Conservation (phyloP, 2,113 vertebrate genomes). For the Electrona antarctica region DNA sequence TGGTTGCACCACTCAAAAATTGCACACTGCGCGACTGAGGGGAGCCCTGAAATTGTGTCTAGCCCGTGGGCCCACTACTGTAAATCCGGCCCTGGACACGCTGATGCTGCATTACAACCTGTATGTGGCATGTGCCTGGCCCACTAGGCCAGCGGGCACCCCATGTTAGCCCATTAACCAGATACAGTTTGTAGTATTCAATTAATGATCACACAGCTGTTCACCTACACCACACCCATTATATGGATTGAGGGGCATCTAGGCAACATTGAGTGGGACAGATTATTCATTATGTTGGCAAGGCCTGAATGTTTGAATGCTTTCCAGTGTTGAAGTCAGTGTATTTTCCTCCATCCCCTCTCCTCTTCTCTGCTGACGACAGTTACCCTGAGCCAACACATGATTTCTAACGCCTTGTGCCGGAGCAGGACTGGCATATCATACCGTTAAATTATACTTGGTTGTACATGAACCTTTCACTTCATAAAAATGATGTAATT, state of each 20-base stretch:
- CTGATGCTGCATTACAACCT: too few species aligned
- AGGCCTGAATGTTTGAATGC: constrained; percentile 70
- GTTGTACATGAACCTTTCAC: too few species aligned
- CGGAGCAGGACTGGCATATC: constrained; percentile 52
- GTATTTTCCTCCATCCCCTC: constrained; percentile 62
- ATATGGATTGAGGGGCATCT: constrained; percentile 28
- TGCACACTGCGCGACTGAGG: too few species aligned
- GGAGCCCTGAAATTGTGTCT: too few species aligned
- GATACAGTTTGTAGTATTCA: neutral
- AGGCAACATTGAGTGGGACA: constrained; percentile 56
- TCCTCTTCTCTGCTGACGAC: constrained; percentile 55
- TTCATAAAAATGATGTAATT: too few species aligned
- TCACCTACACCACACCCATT: constrained; percentile 24
- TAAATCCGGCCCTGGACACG: too few species aligned
- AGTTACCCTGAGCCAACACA: constrained; percentile 65
- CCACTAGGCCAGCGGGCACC: too few species aligned
- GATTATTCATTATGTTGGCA: constrained; percentile 72
- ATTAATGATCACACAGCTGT: constrained; percentile 10
- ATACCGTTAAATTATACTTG: constrained; percentile 25
- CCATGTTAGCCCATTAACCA: too few species aligned
- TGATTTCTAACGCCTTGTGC: constrained; percentile 60
- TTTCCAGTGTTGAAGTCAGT: constrained; percentile 73
- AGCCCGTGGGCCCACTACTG: too few species aligned
- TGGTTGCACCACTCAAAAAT: too few species aligned
- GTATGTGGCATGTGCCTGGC: too few species aligned